Conservation (phyloP, 1,140 invertebrate genomes). For the Scaptodrosophila lebanonensis region DNA sequence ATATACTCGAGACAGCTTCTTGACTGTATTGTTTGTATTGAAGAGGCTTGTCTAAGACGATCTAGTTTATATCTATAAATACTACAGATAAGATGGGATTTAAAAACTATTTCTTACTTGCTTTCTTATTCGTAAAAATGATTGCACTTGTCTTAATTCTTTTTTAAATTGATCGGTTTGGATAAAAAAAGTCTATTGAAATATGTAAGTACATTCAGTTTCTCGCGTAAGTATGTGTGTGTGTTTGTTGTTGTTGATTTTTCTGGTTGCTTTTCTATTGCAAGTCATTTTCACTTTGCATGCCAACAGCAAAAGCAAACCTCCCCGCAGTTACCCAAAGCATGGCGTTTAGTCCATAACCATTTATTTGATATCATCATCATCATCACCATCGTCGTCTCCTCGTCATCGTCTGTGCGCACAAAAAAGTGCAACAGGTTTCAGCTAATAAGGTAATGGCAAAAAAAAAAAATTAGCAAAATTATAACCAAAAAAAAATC, state of each 20-base stretch:
- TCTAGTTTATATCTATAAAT: too few species aligned
- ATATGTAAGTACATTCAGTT: slow-evolving; percentile 6
- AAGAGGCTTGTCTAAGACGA: too few species aligned
- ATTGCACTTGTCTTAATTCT: too few species aligned
- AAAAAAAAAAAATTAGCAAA: slow-evolving; percentile 50
- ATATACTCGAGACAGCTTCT: too few species aligned
- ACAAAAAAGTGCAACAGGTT: slow-evolving; percentile 52
- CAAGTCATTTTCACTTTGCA: slow-evolving; percentile 56
- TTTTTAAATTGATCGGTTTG: too few species aligned
- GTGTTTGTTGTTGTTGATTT: slow-evolving; percentile 9
- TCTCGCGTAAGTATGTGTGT: slow-evolving; percentile 11
- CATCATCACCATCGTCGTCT: slow-evolving; percentile 16
- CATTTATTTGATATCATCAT: slow-evolving; percentile 55
- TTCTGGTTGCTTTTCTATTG: slow-evolving; percentile 11
- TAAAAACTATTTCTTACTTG: too few species aligned
- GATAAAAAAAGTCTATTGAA: slow-evolving; percentile 18
- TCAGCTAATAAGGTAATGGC: slow-evolving; percentile 49
- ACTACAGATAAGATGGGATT: too few species aligned
- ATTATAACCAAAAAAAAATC: slow-evolving; percentile 56
- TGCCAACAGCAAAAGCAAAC: slow-evolving; percentile 8
- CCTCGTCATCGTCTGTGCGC: too few species aligned
- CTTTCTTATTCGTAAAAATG: too few species aligned
- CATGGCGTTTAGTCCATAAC: slow-evolving; percentile 36
- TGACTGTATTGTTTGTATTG: too few species aligned
- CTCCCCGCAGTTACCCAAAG: slow-evolving; percentile 1